Evolutionary conservation across 2,797 vertebrate genomes (phyloP).

Genomic region (Ibycter americanus): DNA sequence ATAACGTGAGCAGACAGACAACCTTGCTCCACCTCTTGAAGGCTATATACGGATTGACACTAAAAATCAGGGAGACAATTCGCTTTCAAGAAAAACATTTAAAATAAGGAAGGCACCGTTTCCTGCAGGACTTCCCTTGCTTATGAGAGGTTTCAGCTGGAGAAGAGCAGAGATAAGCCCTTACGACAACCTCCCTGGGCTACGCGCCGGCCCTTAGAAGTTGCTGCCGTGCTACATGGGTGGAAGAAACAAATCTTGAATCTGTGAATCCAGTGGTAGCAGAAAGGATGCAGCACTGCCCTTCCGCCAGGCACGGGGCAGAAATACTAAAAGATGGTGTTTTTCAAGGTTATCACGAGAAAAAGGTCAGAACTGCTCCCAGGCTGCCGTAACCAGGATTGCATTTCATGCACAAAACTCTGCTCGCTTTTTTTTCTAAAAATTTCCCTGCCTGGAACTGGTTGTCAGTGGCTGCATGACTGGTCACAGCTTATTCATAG

Average conservation of each 20-base stretch:
- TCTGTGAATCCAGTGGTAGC: too few relatives aligned
- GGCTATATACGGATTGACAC: accelerated
- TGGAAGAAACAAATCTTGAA: not conserved
- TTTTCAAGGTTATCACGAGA: not conserved
- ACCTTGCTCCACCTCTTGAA: not conserved
- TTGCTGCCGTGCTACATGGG: accelerated
- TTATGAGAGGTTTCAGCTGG: not conserved
- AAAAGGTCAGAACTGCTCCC: not conserved
- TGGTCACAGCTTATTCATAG: conserved; percentile 30
- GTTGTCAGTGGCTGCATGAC: not conserved
- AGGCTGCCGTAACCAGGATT: not conserved
- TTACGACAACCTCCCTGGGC: not conserved
- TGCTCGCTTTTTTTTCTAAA: not conserved
- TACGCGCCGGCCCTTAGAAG: accelerated
- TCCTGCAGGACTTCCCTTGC: not conserved
- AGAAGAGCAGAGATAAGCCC: not conserved
- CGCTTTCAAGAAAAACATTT: not conserved
- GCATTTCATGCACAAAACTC: not conserved
- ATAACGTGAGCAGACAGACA: not conserved
- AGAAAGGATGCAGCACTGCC: not conserved
- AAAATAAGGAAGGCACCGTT: not conserved
- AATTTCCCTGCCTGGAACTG: not conserved
- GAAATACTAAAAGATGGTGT: not conserved
- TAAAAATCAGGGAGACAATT: not conserved
- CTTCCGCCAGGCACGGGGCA: not conserved